Conservation (phyloP, 1,140 invertebrate species). For the Drosophila bocqueti region DNA sequence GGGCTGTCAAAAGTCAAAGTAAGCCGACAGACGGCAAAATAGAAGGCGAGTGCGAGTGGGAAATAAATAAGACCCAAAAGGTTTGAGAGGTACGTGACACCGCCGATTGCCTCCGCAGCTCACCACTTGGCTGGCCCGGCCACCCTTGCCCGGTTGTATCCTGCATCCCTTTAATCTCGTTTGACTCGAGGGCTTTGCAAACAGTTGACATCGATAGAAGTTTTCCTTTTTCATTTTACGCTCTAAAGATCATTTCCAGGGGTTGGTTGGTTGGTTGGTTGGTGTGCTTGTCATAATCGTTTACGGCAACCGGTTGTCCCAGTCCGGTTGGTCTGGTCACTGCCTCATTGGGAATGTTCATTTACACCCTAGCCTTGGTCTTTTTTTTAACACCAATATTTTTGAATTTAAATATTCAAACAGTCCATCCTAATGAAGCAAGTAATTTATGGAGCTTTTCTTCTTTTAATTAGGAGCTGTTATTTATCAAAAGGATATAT, state of each 20-base stretch:
- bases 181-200: conserved; percentile 62
- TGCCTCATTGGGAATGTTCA: conserved; percentile 5
- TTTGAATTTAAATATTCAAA: not conserved
- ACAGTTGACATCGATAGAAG: conserved; percentile 68
- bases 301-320: conserved; percentile 56
- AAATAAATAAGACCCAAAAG: conserved; percentile 46
- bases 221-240: conserved; percentile 40
- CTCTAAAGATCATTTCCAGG: conserved; percentile 52
- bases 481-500: too few relatives aligned
- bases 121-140: conserved; percentile 8
- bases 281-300: conserved; percentile 26
- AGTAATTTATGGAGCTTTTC: not conserved
- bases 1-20: conserved; percentile 76
- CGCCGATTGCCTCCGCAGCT: conserved; percentile 21
- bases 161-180: conserved; percentile 68
- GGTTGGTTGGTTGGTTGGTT: conserved; percentile 7
- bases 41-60: conserved; percentile 21
- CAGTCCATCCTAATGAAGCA: not conserved
- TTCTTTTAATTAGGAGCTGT: too few relatives aligned
- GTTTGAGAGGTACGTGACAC: conserved; percentile 60
- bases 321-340: conserved; percentile 31
- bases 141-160: conserved; percentile 2
- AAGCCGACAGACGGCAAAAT: conserved; percentile 68
- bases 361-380: not conserved
- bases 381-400: not conserved